phyloP scores from a whole-genome alignment of 2,113 vertebrate species.

The Nyctereutes procyonoides region DNA sequence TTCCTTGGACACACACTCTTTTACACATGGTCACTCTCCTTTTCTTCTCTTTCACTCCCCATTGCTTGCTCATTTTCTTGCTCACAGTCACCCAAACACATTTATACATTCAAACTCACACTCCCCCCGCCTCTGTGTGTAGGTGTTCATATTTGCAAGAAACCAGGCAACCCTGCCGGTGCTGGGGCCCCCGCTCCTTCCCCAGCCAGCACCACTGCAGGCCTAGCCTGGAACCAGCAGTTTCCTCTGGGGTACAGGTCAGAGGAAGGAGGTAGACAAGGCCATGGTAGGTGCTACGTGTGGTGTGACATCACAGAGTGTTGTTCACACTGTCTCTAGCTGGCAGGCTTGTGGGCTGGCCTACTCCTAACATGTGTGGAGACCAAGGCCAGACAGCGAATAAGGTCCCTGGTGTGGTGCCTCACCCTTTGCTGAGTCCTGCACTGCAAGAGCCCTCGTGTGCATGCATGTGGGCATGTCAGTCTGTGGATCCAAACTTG shows the following conservation, averaged over 20 bases:
- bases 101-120: constrained; percentile 9
- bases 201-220: not conserved
- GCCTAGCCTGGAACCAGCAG: not conserved
- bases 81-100: constrained; percentile 50
- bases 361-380: not conserved
- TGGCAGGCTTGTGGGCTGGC: not conserved
- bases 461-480: not conserved
- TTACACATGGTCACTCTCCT: not conserved
- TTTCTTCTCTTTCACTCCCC: not conserved
- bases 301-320: not conserved
- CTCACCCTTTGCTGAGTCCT: not conserved
- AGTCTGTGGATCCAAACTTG: not conserved
- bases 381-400: not conserved
- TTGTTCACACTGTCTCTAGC: not conserved
- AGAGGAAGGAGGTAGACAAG: not conserved
- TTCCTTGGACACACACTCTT: not conserved
- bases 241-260: not conserved
- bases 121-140: not conserved
- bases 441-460: not conserved
- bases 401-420: no score
- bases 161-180: not conserved
- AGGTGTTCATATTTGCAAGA: constrained; percentile 54
- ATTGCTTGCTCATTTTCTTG: not conserved
- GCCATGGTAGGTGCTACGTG: not conserved
- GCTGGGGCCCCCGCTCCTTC: not conserved